phyloP scores from a whole-genome alignment of 2,113 vertebrate species.

The Microcebus griseorufus region DNA sequence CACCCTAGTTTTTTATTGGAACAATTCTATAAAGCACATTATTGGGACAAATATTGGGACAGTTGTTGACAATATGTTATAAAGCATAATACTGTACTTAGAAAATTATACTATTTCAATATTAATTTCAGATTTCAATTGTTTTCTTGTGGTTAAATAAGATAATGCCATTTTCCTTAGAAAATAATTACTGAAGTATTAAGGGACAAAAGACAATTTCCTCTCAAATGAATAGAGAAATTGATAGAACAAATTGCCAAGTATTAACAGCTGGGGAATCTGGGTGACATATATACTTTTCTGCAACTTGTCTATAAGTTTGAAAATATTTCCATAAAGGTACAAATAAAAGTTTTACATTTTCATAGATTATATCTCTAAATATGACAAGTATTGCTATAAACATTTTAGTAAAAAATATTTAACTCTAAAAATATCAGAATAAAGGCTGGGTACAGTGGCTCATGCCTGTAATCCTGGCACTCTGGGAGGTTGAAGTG shows the following conservation, averaged over 20 bases:
- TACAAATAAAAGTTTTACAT: background rate
- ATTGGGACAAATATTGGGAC: background rate
- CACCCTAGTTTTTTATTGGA: background rate
- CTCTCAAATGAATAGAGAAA: background rate
- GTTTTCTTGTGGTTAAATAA: background rate
- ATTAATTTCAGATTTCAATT: background rate
- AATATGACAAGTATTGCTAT: background rate
- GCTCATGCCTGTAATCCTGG: too few species aligned
- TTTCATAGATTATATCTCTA: background rate
- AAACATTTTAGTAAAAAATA: background rate
- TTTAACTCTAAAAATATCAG: background rate
- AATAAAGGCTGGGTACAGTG: too few species aligned
- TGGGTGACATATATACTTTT: background rate
- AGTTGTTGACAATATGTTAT: background rate
- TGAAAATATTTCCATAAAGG: background rate
- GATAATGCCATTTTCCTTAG: background rate
- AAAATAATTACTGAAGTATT: background rate
- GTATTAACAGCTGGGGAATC: background rate
- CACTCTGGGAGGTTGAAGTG: too few species aligned
- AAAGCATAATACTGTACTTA: background rate
- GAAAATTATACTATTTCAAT: background rate
- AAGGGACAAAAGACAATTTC: background rate
- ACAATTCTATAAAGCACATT: background rate
- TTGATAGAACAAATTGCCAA: background rate
- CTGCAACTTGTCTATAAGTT: background rate